A percentile compares a stretch with the other conserved stretches of the same genome.
Evolutionary conservation across 2,797 vertebrate species (phyloP).

Genomic region (Eleutherodactylus coqui): DNA sequence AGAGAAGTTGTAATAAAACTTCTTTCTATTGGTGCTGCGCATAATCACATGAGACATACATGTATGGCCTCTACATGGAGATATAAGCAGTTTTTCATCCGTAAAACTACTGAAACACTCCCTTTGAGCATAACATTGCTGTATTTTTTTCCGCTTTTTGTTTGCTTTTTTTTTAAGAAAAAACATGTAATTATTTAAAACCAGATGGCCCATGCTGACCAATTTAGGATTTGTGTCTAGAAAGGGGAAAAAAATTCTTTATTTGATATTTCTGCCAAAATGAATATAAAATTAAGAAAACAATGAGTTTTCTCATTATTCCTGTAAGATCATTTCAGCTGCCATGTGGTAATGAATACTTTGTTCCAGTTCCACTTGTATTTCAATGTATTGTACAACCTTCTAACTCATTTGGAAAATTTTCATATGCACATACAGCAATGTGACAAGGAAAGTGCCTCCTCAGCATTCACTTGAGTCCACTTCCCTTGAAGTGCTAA

Average conservation of each 20-base stretch:
- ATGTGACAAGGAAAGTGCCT: conserved; percentile 50
- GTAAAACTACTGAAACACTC: no score
- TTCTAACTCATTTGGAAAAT: conserved; percentile 52
- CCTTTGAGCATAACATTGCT: background rate
- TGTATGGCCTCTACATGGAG: no score
- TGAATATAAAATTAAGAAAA: background rate
- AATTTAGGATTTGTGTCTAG: background rate
- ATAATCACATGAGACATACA: no score
- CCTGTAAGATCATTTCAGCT: background rate
- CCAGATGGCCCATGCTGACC: background rate
- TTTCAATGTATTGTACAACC: conserved; percentile 15
- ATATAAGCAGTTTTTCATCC: no score
- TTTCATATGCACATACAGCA: conserved; percentile 39
- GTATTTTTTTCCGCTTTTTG: background rate
- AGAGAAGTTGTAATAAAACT: no score
- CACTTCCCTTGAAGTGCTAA: conserved; percentile 65
- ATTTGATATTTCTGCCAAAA: background rate
- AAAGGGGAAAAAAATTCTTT: no score
- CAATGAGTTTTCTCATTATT: background rate
- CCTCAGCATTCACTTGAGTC: conserved; percentile 32
- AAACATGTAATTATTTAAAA: background rate
- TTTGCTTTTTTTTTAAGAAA: no score
- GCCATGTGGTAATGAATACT: background rate
- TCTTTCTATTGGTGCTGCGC: no score
- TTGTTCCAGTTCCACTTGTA: conserved; percentile 6